These are phyloP conservation scores for Caradrina clavipalpis DNA, from an alignment of 2,888 invertebrate species.

Conservation along the genomic window DNA sequence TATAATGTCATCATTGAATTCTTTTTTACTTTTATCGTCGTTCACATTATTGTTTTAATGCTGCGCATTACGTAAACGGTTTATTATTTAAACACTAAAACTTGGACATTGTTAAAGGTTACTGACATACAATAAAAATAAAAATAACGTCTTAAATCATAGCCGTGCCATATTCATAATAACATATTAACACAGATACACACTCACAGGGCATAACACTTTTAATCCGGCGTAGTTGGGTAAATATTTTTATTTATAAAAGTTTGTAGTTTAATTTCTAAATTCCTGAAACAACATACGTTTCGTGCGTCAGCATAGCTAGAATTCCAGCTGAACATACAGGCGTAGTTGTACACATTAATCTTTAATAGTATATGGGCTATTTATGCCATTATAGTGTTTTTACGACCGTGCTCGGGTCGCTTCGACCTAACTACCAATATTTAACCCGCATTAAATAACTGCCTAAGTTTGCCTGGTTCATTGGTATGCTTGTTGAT, in stretches of 20 bases:
- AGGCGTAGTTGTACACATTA: slow-evolving; percentile 1
- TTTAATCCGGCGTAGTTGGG: too few species aligned
- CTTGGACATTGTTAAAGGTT: too few species aligned
- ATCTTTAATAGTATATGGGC: slow-evolving; percentile 7
- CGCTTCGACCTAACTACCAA: neutral
- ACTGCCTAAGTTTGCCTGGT: neutral
- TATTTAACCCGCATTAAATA: too few species aligned
- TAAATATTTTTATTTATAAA: too few species aligned
- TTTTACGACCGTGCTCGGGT: neutral
- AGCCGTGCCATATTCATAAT: too few species aligned
- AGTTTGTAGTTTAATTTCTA: too few species aligned
- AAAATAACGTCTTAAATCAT: too few species aligned
- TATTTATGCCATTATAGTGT: slow-evolving; percentile 22
- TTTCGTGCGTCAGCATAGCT: neutral
- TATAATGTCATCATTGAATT: neutral
- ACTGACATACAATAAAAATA: too few species aligned
- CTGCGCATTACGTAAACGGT: too few species aligned
- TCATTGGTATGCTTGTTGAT: neutral
- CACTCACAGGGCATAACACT: neutral
- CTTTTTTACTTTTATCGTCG: neutral
- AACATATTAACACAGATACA: too few species aligned
- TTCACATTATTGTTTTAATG: neutral
- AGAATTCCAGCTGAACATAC: slow-evolving; percentile 9
- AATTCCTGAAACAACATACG: neutral
- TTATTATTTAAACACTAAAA: too few species aligned